Base-by-base conservation (phyloP, 2,113 vertebrate species). In the Oryzias curvinotus region DNA sequence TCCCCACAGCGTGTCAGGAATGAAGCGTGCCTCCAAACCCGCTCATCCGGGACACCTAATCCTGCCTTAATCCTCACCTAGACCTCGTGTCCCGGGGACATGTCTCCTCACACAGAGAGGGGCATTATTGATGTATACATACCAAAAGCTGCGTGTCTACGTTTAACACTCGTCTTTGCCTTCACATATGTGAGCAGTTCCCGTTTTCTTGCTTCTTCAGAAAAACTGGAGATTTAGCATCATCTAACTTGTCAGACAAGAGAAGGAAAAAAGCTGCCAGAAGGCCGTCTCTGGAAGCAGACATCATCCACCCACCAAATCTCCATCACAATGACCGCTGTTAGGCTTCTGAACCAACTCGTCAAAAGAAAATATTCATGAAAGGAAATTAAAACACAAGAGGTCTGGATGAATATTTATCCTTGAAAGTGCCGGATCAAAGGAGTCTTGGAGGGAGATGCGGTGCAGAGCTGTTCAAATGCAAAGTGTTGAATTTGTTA, bases 341-440 rank as follows among this genome's bases (percentile, higher is more conserved):
- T n/a, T 62, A 59, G 42, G 2, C 15, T 16, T 43, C 57, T 57
- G 57, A 71, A 72, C 70, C 68, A 52, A 41, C 0, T 7, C 52
- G 62, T 78, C 57, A 52, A 42, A 26, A 23, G 52, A 52, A 80
- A 70, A 73, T 68, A 68, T 81, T 76, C 73, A 79, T 66, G 74
- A 75, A 77, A 72, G 59, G 68, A 67, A 77, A 82, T 85, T 83
- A 83, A 81, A 82, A 80, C 71, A 79, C 62, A 60, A 64, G 72
- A 55, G 59, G 52, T 57, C 57, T 43, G 50, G 46, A 79, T 77
- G 63, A 87, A 83, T 83, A 80, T 85, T 71, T 63, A 80, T 76
- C 53, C 25, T 21, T 15, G 62, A 56, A 52, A 70, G 61, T 17
- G 30, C 4, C 19, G 49, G 76, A 85, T 84, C 59, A 85, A 82